Percentiles rank a stretch among this genome's conserved stretches.
Conservation (phyloP, 2,113 vertebrate species). For the Mesitornis unicolor region DNA sequence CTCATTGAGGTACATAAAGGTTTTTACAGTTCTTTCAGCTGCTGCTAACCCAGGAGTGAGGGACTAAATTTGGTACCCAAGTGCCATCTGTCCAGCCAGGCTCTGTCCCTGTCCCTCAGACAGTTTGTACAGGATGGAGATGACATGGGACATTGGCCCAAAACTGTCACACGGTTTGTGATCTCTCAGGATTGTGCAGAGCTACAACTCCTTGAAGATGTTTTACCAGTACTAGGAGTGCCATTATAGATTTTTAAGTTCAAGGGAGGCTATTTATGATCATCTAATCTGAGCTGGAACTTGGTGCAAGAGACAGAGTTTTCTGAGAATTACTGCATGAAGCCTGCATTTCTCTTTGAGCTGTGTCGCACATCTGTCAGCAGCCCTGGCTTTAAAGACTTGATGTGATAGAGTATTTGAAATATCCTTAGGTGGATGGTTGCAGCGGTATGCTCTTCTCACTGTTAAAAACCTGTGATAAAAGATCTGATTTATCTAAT, state of each 20-base stretch:
- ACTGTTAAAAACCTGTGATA: background rate
- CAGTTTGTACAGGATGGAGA: background rate
- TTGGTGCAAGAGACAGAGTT: background rate
- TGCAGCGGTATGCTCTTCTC: background rate
- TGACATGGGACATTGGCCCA: background rate
- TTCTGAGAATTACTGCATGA: background rate
- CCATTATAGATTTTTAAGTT: background rate
- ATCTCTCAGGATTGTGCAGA: background rate
- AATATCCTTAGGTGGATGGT: background rate
- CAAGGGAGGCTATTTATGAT: background rate
- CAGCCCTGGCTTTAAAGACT: background rate
- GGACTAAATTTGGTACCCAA: background rate
- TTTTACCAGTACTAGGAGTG: background rate
- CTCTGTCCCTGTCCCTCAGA: background rate
- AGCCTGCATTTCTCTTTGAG: background rate
- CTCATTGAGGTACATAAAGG: background rate
- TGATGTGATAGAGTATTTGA: background rate
- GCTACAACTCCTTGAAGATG: background rate
- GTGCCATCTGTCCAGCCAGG: background rate
- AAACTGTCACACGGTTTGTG: rapidly evolving
- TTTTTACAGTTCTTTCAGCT: background rate
- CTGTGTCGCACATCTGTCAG: background rate
- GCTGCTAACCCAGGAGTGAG: background rate
- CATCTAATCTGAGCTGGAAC: background rate
- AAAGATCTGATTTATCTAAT: conserved; percentile 11